Base-by-base conservation (phyloP, 2,888 invertebrate genomes). In the Stramonita haemastoma region DNA sequence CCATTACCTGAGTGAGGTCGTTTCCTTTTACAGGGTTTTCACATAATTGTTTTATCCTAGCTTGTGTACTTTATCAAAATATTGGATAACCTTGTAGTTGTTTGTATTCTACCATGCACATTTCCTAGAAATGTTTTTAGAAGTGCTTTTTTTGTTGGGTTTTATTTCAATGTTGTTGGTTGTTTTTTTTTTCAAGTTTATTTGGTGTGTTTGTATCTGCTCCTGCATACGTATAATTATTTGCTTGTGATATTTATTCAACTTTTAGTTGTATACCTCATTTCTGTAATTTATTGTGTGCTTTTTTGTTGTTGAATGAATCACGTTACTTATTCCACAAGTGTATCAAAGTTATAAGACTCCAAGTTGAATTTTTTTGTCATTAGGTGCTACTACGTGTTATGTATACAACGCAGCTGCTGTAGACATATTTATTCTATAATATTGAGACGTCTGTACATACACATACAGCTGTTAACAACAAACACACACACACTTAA, bases 211-310 rank as follows among this genome's bases (percentile, higher is more conserved):
- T 32, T 32, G 17, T 32, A 32, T 32, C n/a, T 79, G 77, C 26
- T 79, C 17, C 32, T n/a, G n/a, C n/a, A n/a, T n/a, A n/a, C n/a
- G n/a, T n/a, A n/a, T n/a, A n/a, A n/a, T n/a, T n/a, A n/a, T 73
- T 8, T 79, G 19, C 32, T 79, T 79, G 32, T 79, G 77, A 79
- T 79, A 79, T 79, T 79, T 79, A 79, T 79, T 79, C 32, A 32
- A 79, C 77, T 32, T n/a, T 79, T 32, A 79, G 32, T 79, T 79
- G 77, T 34, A 79, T 79, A 79, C 77, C 77, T 34, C 77, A 34
- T 32, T 79, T 17, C 60, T 79, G 32, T 79, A 32, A 32, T n/a
- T 19, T 73, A 26, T 34, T 32, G 13, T 60, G n/a, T n/a, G n/a
- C n/a, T n/a, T n/a, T n/a, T n/a, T n/a, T 2, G 60, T 19, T 60